phyloP scores from a whole-genome alignment of 2,113 vertebrate species.

The Otus sunia region DNA sequence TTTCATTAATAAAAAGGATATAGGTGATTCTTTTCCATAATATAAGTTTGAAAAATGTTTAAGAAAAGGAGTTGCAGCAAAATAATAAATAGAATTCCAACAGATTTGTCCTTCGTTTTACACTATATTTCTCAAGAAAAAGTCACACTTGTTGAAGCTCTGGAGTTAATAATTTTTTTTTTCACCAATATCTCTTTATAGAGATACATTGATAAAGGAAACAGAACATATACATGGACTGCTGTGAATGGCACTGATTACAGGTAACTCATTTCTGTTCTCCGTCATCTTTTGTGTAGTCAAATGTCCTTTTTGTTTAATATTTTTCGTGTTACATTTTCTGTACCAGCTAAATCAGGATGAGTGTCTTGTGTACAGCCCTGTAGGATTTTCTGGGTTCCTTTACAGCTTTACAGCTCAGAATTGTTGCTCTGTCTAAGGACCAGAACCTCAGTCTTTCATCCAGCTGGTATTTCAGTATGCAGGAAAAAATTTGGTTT shows the following conservation, averaged over 20 bases:
- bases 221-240: conserved; percentile 93
- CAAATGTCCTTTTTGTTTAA: not conserved
- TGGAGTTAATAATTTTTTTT: not conserved
- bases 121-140: not conserved
- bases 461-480: not conserved
- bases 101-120: not conserved
- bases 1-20: not conserved
- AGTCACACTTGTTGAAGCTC: not conserved
- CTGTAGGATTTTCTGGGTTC: not conserved
- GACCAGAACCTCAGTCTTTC: not conserved
- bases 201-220: conserved; percentile 95
- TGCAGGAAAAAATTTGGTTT: not conserved
- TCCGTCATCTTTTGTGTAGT: not conserved
- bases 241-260: conserved; percentile 97
- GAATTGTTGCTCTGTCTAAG: not conserved
- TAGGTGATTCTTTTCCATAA: not conserved
- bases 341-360: not conserved
- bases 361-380: not conserved
- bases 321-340: not conserved
- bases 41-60: not conserved
- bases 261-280: conserved; percentile 78
- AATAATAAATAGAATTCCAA: not conserved
- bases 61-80: not conserved
- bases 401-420: not conserved
- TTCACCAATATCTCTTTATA: conserved; percentile 58